Conservation (phyloP, 37 sponge, comb jelly and placozoan genomes). For the Spongilla lacustris region DNA sequence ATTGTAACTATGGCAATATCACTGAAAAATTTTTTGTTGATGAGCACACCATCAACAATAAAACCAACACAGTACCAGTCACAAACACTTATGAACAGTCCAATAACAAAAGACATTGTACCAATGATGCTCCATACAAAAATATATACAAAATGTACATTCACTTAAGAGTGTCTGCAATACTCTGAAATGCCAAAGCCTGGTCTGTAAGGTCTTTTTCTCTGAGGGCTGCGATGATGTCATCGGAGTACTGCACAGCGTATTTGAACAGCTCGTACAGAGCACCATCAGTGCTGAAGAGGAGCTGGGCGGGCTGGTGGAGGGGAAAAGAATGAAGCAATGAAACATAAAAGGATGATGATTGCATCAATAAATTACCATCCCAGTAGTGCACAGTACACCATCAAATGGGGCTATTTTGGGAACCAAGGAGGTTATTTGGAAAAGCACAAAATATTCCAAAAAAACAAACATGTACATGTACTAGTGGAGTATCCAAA, state of each 20-base stretch:
- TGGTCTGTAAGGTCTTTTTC: conserved; percentile 63
- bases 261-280: conserved; percentile 82
- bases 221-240: conserved; percentile 55
- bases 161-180: not conserved
- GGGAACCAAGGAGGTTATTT: no score
- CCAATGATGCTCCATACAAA: not conserved
- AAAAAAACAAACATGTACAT: no score
- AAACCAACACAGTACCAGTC: no score
- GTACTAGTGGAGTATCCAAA: no score
- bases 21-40: no score
- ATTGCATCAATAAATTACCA: no score
- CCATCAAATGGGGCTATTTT: no score
- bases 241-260: conserved; percentile 49
- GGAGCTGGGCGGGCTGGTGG: conserved; percentile 18
- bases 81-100: no score
- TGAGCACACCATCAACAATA: no score
- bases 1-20: no score
- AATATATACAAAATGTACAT: not conserved
- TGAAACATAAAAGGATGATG: not conserved
- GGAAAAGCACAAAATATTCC: no score
- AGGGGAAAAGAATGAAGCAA: not conserved
- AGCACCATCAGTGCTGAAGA: conserved; percentile 73
- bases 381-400: no score
- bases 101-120: not conserved
- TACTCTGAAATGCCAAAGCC: conserved; percentile 12